These are phyloP conservation scores for Doris montereyensis DNA, from an alignment of 2,888 invertebrate species.

Conservation along the genomic window DNA sequence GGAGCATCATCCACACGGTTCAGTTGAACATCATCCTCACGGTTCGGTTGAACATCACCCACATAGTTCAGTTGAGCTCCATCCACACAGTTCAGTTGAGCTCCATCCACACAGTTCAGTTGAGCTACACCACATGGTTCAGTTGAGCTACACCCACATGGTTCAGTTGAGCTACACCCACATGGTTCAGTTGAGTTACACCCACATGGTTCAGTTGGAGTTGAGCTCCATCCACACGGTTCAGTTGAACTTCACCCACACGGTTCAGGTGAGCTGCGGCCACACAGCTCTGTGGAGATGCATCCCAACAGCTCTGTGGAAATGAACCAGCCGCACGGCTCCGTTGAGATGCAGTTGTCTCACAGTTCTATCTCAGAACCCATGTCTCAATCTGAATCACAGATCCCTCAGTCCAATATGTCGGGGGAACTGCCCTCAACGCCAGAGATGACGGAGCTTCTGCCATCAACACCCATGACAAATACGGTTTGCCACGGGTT, in stretches of 20 bases:
- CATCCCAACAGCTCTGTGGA: slow-evolving; percentile 28
- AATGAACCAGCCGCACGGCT: slow-evolving; percentile 26
- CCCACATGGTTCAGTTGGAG: slow-evolving; percentile 14
- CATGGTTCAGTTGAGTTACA: slow-evolving; percentile 33
- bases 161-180: not conserved
- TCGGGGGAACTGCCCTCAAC: not conserved
- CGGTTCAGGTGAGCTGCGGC: slow-evolving; percentile 35
- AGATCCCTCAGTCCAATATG: not conserved
- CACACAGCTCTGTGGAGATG: slow-evolving; percentile 33
- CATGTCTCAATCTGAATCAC: slow-evolving; percentile 35
- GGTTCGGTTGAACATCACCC: slow-evolving; percentile 37
- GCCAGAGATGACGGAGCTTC: slow-evolving; percentile 32
- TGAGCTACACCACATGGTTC: not conserved
- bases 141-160: not conserved
- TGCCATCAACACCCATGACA: slow-evolving; percentile 7
- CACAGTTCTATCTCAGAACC: slow-evolving; percentile 29
- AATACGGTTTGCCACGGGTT: slow-evolving; percentile 24
- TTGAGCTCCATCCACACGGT: slow-evolving; percentile 23
- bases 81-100: slow-evolving; percentile 27
- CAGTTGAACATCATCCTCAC: slow-evolving; percentile 28
- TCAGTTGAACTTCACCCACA: slow-evolving; percentile 23
- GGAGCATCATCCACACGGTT: slow-evolving; percentile 25
- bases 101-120: too few relatives aligned
- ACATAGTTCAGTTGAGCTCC: slow-evolving; percentile 31
- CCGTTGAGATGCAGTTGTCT: slow-evolving; percentile 30